Evolutionary conservation across 2,888 invertebrate species (phyloP).

Genomic region (Eupithecia pulchellata): DNA sequence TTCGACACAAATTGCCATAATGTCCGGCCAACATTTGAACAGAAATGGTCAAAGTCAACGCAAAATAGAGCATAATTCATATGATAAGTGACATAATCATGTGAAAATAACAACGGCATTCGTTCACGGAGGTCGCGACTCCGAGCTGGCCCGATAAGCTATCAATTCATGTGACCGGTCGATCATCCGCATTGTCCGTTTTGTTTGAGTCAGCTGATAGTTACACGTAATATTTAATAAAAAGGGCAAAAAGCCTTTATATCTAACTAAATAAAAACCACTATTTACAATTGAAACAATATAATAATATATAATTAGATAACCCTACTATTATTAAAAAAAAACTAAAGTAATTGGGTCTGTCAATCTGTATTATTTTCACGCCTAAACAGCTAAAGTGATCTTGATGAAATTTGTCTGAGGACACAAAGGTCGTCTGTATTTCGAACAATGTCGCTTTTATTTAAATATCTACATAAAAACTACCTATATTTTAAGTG

Average conservation of each 20-base stretch:
- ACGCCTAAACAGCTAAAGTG: background rate
- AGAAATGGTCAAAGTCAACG: background rate
- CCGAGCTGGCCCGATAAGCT: background rate
- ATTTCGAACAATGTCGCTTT: too few relatives aligned
- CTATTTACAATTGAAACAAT: too few relatives aligned
- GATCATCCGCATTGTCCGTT: background rate
- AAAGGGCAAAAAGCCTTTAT: too few relatives aligned
- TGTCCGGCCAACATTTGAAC: background rate
- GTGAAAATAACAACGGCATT: background rate
- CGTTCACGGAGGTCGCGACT: background rate
- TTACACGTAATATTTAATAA: background rate
- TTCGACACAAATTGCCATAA: too few relatives aligned
- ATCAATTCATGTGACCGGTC: slow-evolving; percentile 5
- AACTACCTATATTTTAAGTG: background rate
- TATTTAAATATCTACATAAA: too few relatives aligned
- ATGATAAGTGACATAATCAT: background rate
- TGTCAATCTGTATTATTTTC: background rate
- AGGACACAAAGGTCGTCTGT: too few relatives aligned
- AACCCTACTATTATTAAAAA: background rate
- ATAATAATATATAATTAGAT: background rate
- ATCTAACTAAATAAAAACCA: too few relatives aligned
- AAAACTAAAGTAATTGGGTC: background rate
- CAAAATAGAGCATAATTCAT: background rate
- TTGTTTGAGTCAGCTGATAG: background rate
- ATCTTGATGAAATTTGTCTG: too few relatives aligned